Conservation (phyloP, 2,797 vertebrate genomes). For the Lindbergichthys nudifrons region DNA sequence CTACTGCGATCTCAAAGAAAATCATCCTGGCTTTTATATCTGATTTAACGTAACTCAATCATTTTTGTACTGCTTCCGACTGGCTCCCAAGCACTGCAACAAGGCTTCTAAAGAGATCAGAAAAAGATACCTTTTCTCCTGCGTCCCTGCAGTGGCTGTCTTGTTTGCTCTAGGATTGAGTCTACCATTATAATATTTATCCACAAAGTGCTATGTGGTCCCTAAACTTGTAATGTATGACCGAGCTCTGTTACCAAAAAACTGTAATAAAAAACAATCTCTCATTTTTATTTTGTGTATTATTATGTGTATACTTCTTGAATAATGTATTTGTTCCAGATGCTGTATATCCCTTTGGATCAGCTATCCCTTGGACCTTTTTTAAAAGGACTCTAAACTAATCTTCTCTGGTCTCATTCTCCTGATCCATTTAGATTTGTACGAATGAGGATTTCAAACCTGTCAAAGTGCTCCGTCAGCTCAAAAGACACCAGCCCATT, state of each 20-base stretch:
- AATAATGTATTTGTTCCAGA: neutral
- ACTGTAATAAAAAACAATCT: neutral
- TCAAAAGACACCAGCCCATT: slow-evolving; percentile 90
- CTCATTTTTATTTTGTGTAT: neutral
- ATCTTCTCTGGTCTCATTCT: neutral
- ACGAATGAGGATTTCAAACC: slow-evolving; percentile 69
- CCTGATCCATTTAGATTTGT: neutral
- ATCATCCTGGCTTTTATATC: neutral
- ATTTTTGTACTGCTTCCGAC: slow-evolving; percentile 5
- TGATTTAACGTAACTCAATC: neutral
- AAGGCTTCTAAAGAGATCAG: slow-evolving; percentile 1
- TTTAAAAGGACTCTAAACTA: neutral
- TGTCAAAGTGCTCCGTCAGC: slow-evolving; percentile 85
- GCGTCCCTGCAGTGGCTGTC: neutral
- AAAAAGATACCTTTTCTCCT: neutral
- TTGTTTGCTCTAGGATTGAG: slow-evolving; percentile 14
- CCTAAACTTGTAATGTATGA: neutral
- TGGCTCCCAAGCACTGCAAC: neutral
- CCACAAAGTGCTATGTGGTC: neutral
- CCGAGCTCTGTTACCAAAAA: neutral
- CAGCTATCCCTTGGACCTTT: no score
- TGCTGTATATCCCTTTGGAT: neutral
- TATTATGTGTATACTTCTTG: neutral
- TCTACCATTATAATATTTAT: neutral
- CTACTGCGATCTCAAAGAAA: neutral